phyloP scores from a whole-genome alignment of 2,113 vertebrate genomes.

The Gorilla gorilla region DNA sequence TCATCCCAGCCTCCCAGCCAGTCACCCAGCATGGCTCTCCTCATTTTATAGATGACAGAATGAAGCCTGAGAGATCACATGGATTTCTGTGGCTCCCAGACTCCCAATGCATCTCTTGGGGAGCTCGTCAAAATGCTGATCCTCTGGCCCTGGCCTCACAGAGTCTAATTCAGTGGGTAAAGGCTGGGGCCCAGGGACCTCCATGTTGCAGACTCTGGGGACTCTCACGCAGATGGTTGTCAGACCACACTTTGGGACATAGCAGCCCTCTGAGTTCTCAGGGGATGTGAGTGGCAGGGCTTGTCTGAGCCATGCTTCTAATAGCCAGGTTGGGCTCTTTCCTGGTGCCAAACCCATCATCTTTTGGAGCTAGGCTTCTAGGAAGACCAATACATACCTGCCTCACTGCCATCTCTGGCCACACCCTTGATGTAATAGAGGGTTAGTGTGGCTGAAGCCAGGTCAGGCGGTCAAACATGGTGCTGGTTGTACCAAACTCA shows the following conservation, averaged over 20 bases:
- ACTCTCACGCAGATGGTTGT: neutral
- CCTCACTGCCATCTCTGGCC: neutral
- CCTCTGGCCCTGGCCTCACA: too few relatives aligned
- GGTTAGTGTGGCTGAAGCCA: neutral
- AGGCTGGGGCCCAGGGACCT: neutral
- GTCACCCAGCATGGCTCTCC: neutral
- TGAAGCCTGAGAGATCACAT: neutral
- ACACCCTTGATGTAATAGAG: neutral
- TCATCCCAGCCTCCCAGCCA: neutral
- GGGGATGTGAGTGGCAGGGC: neutral
- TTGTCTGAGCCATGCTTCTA: neutral
- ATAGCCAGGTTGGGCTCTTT: neutral
- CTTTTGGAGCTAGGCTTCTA: neutral
- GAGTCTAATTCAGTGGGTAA: neutral
- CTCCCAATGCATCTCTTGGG: neutral
- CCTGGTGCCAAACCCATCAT: fast-evolving
- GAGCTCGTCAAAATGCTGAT: neutral
- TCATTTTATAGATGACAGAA: neutral
- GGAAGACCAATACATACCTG: neutral
- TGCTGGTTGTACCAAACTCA: neutral
- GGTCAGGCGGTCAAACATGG: neutral
- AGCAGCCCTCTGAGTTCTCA: neutral
- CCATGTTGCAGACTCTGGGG: neutral
- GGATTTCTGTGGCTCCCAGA: neutral
- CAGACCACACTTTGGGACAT: neutral